phyloP scores from a whole-genome alignment of 2,888 invertebrate genomes.

The Rhopalosiphum nymphaeae region DNA sequence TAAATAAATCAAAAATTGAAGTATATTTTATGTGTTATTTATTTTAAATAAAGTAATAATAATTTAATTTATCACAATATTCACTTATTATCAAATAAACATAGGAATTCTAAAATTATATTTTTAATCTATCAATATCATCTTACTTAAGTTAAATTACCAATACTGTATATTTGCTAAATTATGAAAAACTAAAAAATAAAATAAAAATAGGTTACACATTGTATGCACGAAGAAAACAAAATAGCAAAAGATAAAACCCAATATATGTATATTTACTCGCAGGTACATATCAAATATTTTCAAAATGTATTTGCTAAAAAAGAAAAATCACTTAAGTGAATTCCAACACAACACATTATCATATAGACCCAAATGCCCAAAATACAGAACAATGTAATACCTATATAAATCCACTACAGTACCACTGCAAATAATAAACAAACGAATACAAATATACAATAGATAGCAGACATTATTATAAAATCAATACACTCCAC shows the following conservation, averaged over 20 bases:
- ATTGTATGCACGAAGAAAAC: background rate
- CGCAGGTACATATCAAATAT: background rate
- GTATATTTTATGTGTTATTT: background rate
- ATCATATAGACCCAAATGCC: background rate
- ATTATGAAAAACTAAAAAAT: background rate
- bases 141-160: background rate
- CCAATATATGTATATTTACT: background rate
- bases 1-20: background rate
- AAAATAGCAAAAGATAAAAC: background rate
- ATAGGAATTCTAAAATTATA: background rate
- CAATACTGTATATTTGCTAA: background rate
- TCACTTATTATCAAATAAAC: background rate
- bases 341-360: background rate
- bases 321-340: background rate
- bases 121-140: background rate
- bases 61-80: background rate
- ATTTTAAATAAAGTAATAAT: background rate
- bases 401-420: background rate
- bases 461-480: background rate
- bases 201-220: background rate
- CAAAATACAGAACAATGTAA: background rate
- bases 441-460: background rate
- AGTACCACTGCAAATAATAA: slow-evolving; percentile 7
- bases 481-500: background rate
- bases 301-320: background rate